Percentiles rank a stretch among this genome's conserved stretches.
Evolutionary conservation across 1,140 invertebrate genomes (phyloP).

Genomic region (Mesaphorura yosii): DNA sequence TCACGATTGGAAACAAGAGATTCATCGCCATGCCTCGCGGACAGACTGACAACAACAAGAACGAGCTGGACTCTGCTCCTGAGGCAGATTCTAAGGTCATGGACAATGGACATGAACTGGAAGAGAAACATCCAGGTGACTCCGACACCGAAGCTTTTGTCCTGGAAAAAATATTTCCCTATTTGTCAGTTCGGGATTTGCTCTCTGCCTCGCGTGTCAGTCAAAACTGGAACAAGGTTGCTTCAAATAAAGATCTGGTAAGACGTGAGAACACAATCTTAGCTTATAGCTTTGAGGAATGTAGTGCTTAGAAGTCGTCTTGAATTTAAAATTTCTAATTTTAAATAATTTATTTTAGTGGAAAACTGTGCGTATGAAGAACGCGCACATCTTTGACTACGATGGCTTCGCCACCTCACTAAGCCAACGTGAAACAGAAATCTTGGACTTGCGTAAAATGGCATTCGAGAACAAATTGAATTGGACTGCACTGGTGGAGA

Average conservation of each 20-base stretch:
- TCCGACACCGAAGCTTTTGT: background rate
- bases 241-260: background rate
- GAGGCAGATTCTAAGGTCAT: too few species aligned
- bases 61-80: background rate
- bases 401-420: background rate
- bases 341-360: slow-evolving; percentile 2
- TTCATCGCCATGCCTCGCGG: slow-evolving; percentile 18
- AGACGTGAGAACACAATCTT: background rate
- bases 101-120: background rate
- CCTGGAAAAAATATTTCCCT: background rate
- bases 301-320: background rate
- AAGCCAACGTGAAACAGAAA: background rate
- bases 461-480: too few species aligned
- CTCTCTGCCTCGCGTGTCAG: background rate
- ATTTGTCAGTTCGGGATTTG: slow-evolving; percentile 5
- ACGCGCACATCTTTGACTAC: background rate
- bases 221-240: background rate
- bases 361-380: background rate
- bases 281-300: background rate
- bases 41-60: background rate
- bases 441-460: slow-evolving; percentile 4
- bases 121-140: background rate
- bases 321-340: background rate
- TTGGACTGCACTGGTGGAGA: too few species aligned
- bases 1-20: slow-evolving; percentile 22